Base-by-base conservation (phyloP, 2,113 vertebrate species). In the Protobothrops flavoviridis region DNA sequence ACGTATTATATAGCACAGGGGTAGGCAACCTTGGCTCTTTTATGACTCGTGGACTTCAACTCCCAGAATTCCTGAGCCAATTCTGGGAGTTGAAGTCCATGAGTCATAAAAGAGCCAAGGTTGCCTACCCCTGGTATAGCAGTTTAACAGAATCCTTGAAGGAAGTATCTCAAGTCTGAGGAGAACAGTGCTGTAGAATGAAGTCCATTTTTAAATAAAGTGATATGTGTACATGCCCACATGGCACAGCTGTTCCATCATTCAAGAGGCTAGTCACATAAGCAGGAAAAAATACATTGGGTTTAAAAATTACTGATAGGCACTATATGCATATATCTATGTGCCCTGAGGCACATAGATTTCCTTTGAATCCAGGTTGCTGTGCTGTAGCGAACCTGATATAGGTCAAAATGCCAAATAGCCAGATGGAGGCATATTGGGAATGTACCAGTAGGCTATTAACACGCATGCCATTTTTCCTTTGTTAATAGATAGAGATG, bases 401-500 rank as follows among this genome's bases (percentile, higher is more conserved):
- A 5, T 11, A 45, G 3, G 64, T 57, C 33, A 55, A 2, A 89
- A 64, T 53, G 0, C 55, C 1, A 89, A 5, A 13, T 6, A 94
- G 45, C 91, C 23, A 23, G 85, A 55, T 59, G 17, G 56, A 12
- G 87, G 11, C 33, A 26, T 92, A 11, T 53, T 0, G 0, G 0
- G 0, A 1, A 90, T 61, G 1, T 1, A 13, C 85, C 13, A 17
- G 17, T 1, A 1, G 1, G 0, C 15, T 1, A 43, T 29, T 81
- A 33, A 0, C 29, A 17, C 93, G 0, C 88, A 96, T 9, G 87
- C 93, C 17, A 29, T 88, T 39, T 12, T 91, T 94, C 1, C 87
- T 97, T 91, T 96, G 5, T 90, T 94, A 96, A 92, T 94, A 99
- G 99, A 92, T 96, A 74, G 99, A 99, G 96, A 98, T 97, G 85